Evolutionary conservation across 1,140 invertebrate genomes (phyloP).

Genomic region (Microplitis demolitor): DNA sequence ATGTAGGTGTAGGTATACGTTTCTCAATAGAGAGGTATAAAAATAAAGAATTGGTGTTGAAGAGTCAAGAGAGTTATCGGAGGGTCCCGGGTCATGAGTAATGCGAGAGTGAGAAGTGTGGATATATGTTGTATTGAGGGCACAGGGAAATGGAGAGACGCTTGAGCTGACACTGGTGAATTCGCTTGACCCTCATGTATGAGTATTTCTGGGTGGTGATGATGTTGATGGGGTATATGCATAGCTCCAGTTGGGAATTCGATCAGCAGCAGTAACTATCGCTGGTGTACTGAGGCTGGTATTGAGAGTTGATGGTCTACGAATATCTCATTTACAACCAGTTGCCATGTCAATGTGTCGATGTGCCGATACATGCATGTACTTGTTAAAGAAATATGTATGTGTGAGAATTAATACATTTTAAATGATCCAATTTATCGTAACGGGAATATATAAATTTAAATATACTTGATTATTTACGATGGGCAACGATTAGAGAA

Average conservation of each 20-base stretch:
- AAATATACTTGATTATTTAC: neutral
- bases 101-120: too few relatives aligned
- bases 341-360: too few relatives aligned
- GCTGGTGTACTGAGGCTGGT: slow-evolving; percentile 6
- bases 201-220: slow-evolving; percentile 6
- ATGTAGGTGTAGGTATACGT: too few relatives aligned
- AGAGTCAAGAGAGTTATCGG: too few relatives aligned
- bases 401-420: neutral
- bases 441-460: neutral
- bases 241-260: slow-evolving; percentile 32
- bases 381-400: neutral
- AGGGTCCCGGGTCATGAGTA: too few relatives aligned
- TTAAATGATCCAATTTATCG: neutral
- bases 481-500: neutral
- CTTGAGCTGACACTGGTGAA: slow-evolving; percentile 34
- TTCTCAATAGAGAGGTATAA: too few relatives aligned
- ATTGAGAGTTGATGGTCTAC: too few relatives aligned
- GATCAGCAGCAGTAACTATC: neutral
- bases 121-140: neutral
- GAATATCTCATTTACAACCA: too few relatives aligned
- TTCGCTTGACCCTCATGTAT: slow-evolving; percentile 41
- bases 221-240: neutral
- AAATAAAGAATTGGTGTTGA: too few relatives aligned
- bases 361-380: neutral
- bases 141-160: slow-evolving; percentile 24